Evolutionary conservation across 2,797 vertebrate species (phyloP).

Genomic region (Notamacropus eugenii): DNA sequence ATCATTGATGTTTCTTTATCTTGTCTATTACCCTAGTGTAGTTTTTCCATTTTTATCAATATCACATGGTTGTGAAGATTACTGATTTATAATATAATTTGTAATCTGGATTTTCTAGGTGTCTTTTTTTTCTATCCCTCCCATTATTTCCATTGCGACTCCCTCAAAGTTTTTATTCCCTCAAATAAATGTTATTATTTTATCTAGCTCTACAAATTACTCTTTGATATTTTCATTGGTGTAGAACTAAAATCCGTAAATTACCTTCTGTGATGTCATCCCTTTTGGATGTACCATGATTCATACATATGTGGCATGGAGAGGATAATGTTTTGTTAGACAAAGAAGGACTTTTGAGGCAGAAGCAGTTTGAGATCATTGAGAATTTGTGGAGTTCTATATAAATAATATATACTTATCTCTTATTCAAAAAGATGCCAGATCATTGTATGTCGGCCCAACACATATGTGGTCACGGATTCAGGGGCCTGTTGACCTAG

Average conservation of each 20-base stretch:
- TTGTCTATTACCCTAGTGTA: background rate
- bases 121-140: background rate
- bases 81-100: background rate
- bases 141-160: background rate
- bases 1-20: background rate
- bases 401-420: no score
- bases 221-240: background rate
- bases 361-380: background rate
- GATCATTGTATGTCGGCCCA: background rate
- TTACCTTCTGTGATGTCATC: background rate
- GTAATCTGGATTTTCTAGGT: background rate
- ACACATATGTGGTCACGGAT: background rate
- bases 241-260: background rate
- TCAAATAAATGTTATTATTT: background rate
- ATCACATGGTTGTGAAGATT: background rate
- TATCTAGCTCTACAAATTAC: background rate
- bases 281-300: background rate
- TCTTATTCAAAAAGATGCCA: background rate
- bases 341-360: background rate
- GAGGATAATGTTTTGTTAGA: background rate
- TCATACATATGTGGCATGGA: background rate
- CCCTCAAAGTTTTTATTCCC: background rate
- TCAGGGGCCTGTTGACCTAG: no score
- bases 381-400: no score
- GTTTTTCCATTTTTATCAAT: background rate